A percentile compares a stretch with the other conserved stretches of the same genome.
Conservation (phyloP, 2,888 invertebrate species). For the Drosophila vallismaia region DNA sequence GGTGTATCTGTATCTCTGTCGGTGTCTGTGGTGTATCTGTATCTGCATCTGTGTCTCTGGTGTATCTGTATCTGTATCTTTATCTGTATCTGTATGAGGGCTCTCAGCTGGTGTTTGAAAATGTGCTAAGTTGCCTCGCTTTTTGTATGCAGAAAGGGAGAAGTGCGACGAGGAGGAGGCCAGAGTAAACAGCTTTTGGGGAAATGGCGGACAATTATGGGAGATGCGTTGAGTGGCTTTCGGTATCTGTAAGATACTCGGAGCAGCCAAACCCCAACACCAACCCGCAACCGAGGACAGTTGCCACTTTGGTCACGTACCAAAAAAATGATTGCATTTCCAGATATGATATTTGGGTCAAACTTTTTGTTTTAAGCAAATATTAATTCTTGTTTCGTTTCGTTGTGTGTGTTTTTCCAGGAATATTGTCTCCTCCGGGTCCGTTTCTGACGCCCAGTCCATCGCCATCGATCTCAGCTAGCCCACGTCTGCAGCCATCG, state of each 20-base stretch:
- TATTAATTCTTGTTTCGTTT: slow-evolving; percentile 27
- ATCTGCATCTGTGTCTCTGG: not conserved
- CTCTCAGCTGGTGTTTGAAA: slow-evolving; percentile 62
- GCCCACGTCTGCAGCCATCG: slow-evolving; percentile 84
- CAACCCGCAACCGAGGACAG: slow-evolving; percentile 22
- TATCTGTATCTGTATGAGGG: not conserved
- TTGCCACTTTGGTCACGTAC: slow-evolving; percentile 74
- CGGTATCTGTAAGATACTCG: slow-evolving; percentile 46
- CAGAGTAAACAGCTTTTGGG: slow-evolving; percentile 64
- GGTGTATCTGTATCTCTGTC: slow-evolving; percentile 10
- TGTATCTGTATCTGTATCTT: slow-evolving; percentile 32
- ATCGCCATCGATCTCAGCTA: slow-evolving; percentile 84
- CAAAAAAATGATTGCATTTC: slow-evolving; percentile 64
- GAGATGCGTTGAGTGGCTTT: slow-evolving; percentile 28
- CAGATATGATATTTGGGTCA: slow-evolving; percentile 46
- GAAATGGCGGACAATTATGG: slow-evolving; percentile 77
- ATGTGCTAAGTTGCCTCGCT: slow-evolving; percentile 72
- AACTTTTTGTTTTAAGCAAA: slow-evolving; percentile 36
- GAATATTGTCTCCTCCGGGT: slow-evolving; percentile 85
- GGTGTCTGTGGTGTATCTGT: no score
- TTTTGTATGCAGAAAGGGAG: slow-evolving; percentile 69
- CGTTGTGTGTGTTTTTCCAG: slow-evolving; percentile 58
- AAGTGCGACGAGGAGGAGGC: not conserved
- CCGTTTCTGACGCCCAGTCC: slow-evolving; percentile 85
- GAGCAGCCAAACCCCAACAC: slow-evolving; percentile 7